Evolutionary conservation across 2,888 invertebrate species (phyloP).

Genomic region (Clusia tigrina): DNA sequence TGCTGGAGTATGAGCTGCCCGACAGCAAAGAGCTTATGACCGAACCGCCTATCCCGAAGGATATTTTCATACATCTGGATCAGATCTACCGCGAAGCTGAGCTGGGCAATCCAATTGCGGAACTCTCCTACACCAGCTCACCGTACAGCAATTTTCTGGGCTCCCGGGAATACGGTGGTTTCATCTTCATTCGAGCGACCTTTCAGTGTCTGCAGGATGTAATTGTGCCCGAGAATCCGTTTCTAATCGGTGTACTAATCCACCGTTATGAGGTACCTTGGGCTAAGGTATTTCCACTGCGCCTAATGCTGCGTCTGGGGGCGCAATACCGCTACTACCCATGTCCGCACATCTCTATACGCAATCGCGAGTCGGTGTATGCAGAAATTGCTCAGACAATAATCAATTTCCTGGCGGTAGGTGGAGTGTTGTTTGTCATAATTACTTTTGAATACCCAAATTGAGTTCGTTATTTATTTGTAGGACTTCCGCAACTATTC

Average conservation of each 20-base stretch:
- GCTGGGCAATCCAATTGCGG: slow-evolving; percentile 74
- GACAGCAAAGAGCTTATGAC: slow-evolving; percentile 45
- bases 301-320: slow-evolving; percentile 80
- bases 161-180: slow-evolving; percentile 79
- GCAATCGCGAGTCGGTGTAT: slow-evolving; percentile 80
- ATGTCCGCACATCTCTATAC: slow-evolving; percentile 80
- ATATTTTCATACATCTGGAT: slow-evolving; percentile 78
- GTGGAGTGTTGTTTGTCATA: slow-evolving; percentile 36
- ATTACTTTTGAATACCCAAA: neutral
- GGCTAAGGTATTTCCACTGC: slow-evolving; percentile 79
- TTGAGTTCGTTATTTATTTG: neutral
- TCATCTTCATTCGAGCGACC: slow-evolving; percentile 81
- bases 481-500: slow-evolving; percentile 84
- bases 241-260: slow-evolving; percentile 79
- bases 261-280: slow-evolving; percentile 70
- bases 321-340: slow-evolving; percentile 89
- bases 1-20: slow-evolving; percentile 75
- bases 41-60: slow-evolving; percentile 67
- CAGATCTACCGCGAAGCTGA: slow-evolving; percentile 73
- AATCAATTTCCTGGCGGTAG: slow-evolving; percentile 80
- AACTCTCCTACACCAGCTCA: slow-evolving; percentile 74
- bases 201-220: slow-evolving; percentile 84
- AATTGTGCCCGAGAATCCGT: slow-evolving; percentile 76
- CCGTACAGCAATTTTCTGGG: slow-evolving; percentile 68
- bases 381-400: slow-evolving; percentile 88